phyloP scores from a whole-genome alignment of 2,113 vertebrate genomes.

The Chlorocebus sabaeus region DNA sequence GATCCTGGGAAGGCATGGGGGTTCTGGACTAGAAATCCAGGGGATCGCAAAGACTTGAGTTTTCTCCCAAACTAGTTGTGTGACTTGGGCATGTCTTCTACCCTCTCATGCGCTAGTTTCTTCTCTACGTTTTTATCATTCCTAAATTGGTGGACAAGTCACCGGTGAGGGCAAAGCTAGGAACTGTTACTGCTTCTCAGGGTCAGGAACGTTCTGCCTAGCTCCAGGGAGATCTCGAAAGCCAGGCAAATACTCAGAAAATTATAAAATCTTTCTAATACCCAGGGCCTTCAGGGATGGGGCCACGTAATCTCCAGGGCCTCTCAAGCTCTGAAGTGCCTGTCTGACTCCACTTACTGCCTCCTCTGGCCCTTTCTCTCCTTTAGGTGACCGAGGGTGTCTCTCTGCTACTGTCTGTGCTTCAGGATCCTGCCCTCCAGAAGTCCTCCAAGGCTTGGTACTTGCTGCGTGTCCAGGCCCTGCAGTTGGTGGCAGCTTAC shows the following conservation, averaged over 20 bases:
- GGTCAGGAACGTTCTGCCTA: not conserved
- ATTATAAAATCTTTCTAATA: not conserved
- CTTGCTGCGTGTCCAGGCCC: slow-evolving; percentile 86
- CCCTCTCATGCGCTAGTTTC: not conserved
- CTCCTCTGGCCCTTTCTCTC: not conserved
- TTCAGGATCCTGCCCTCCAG: slow-evolving; percentile 85
- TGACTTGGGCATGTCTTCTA: not conserved
- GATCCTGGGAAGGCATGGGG: not conserved
- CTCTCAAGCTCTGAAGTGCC: not conserved
- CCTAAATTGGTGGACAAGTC: not conserved
- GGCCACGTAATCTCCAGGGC: not conserved
- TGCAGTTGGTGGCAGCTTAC: slow-evolving; percentile 86
- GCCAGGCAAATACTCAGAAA: not conserved
- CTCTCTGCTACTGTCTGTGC: slow-evolving; percentile 82
- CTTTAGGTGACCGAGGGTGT: slow-evolving; percentile 85
- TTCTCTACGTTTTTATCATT: not conserved
- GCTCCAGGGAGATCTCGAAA: not conserved
- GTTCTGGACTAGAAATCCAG: not conserved
- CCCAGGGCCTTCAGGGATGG: not conserved
- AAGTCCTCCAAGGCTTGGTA: slow-evolving; percentile 90
- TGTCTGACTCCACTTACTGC: not conserved
- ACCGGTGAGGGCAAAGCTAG: not conserved
- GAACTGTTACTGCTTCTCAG: not conserved
- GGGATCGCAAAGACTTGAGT: not conserved
- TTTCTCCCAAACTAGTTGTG: not conserved